A percentile compares a stretch with the other conserved stretches of the same genome.
phyloP scores from a whole-genome alignment of 1,140 invertebrate genomes.

The Probaryconus sp. region DNA sequence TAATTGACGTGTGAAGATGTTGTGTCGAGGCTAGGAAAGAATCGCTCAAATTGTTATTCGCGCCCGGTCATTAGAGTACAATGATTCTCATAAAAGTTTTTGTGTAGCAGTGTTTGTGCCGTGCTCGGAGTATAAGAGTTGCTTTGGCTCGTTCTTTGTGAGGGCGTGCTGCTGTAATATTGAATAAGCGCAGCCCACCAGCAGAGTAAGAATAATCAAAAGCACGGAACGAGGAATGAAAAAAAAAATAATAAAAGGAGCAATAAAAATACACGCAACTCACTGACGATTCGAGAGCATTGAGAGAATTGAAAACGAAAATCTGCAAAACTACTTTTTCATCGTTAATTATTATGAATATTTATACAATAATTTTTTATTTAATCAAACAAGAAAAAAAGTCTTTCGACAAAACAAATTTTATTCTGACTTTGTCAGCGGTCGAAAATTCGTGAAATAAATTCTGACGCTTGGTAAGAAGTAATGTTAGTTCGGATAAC shows the following conservation, averaged over 20 bases:
- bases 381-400: no score
- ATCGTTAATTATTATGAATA: no score
- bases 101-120: constrained; percentile 21
- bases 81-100: constrained; percentile 49
- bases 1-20: constrained; percentile 55
- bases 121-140: constrained; percentile 15
- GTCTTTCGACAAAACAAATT: no score
- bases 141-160: constrained; percentile 40
- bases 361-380: no score
- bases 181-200: constrained; percentile 58
- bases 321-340: no score
- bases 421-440: no score
- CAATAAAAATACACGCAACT: constrained; percentile 27
- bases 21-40: constrained; percentile 16
- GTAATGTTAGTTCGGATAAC: no score
- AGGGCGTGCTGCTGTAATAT: constrained; percentile 32
- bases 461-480: no score
- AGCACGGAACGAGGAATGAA: constrained; percentile 8
- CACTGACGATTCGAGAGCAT: neutral
- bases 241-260: constrained; percentile 19
- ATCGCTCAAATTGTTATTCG: constrained; percentile 29
- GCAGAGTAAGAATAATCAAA: constrained; percentile 55
- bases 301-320: no score
- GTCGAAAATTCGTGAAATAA: no score
- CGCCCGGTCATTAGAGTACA: constrained; percentile 49